A percentile compares a stretch with the other conserved stretches of the same genome.
phyloP scores from a whole-genome alignment of 2,113 vertebrate genomes.

The Nannobrachium achirus region DNA sequence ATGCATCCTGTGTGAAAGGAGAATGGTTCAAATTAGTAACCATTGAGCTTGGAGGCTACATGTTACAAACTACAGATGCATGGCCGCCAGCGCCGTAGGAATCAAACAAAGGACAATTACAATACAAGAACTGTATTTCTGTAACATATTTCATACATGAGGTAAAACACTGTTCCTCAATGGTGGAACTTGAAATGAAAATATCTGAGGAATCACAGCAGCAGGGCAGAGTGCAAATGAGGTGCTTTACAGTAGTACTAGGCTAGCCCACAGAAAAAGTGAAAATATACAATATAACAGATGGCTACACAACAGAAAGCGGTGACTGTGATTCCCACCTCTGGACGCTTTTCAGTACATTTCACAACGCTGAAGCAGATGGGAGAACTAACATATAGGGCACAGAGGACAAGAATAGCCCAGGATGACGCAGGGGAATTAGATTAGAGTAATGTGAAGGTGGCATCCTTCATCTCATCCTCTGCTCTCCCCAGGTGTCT shows the following conservation, averaged over 20 bases:
- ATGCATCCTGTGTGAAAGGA: background rate
- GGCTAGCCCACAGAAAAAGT: too few species aligned
- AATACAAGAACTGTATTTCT: too few species aligned
- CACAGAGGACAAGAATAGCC: conserved; percentile 70
- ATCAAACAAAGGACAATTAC: too few species aligned
- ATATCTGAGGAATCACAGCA: too few species aligned
- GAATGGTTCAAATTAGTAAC: background rate
- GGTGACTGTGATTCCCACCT: conserved; percentile 15
- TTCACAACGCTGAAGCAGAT: too few species aligned
- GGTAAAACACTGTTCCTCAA: too few species aligned
- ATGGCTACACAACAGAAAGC: background rate
- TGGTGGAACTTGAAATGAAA: too few species aligned
- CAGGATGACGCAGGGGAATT: conserved; percentile 68
- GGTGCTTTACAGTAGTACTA: too few species aligned
- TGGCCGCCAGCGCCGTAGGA: too few species aligned
- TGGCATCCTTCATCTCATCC: conserved; percentile 52
- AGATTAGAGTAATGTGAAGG: conserved; percentile 67
- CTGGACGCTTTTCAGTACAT: conserved; percentile 17
- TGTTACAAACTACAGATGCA: too few species aligned
- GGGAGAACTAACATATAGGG: conserved; percentile 51
- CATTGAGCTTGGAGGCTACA: background rate
- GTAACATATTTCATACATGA: too few species aligned
- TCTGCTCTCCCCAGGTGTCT: conserved; percentile 40
- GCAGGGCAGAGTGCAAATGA: background rate
- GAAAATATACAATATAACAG: too few species aligned